A percentile compares a stretch with the other conserved stretches of the same genome.
These are phyloP conservation scores for Cryptoprocta ferox DNA, from an alignment of 2,797 vertebrate species.

Conservation along the genomic window DNA sequence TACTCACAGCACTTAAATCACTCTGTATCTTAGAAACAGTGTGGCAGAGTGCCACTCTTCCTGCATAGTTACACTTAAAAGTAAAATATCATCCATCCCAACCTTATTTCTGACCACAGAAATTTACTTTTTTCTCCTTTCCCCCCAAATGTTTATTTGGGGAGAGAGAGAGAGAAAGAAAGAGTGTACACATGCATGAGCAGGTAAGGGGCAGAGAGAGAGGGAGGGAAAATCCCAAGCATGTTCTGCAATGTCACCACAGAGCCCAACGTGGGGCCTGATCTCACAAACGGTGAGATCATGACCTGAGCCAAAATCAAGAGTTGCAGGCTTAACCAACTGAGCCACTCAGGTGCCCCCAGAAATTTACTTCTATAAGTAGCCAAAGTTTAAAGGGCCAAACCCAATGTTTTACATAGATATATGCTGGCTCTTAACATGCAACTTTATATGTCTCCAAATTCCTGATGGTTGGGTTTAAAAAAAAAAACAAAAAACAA, in stretches of 20 bases:
- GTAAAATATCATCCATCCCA: not conserved
- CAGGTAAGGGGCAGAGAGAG: no score
- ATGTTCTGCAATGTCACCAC: no score
- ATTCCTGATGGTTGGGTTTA: not conserved
- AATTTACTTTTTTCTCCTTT: not conserved
- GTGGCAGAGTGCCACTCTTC: not conserved
- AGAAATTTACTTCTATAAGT: not conserved
- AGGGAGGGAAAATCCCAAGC: no score
- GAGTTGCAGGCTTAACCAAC: no score
- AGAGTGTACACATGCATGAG: no score
- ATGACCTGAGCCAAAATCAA: no score
- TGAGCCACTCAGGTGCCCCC: no score
- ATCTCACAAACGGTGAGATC: no score
- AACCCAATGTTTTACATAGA: conserved; percentile 42
- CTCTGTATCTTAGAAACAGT: not conserved
- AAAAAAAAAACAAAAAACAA: conserved; percentile 41
- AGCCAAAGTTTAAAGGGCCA: conserved; percentile 20
- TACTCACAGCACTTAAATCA: not conserved
- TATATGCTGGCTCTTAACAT: not conserved
- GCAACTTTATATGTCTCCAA: conserved; percentile 8
- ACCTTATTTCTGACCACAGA: not conserved
- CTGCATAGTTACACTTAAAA: not conserved
- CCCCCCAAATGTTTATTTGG: no score
- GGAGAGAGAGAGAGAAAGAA: no score
- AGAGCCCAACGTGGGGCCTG: no score